Percentiles rank a stretch among this genome's conserved stretches.
Evolutionary conservation across 2,888 invertebrate genomes (phyloP).

Genomic region (Drosophila paramelanica): DNA sequence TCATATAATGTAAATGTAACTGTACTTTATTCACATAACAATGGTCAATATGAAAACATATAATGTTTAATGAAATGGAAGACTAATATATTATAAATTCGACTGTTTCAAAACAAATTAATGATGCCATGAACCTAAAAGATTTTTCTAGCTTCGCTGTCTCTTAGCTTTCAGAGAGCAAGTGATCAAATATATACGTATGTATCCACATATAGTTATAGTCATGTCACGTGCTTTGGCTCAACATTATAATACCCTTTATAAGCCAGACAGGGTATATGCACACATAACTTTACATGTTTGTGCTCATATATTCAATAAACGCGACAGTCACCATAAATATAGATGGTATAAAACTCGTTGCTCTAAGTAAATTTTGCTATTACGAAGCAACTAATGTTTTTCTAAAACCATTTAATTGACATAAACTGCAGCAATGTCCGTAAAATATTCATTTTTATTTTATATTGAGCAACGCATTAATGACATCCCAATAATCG

Average conservation of each 20-base stretch:
- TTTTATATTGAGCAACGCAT: slow-evolving; percentile 6
- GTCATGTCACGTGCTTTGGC: neutral
- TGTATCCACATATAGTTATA: too few relatives aligned
- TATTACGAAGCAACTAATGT: neutral
- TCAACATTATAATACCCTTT: neutral
- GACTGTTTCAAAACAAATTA: too few relatives aligned
- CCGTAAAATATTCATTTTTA: neutral
- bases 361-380: neutral
- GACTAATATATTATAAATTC: too few relatives aligned
- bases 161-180: too few relatives aligned
- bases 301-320: neutral
- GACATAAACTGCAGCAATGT: neutral
- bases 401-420: neutral
- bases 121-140: too few relatives aligned
- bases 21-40: too few relatives aligned
- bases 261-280: neutral
- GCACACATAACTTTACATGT: neutral
- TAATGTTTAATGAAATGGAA: too few relatives aligned
- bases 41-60: too few relatives aligned
- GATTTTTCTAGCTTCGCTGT: too few relatives aligned
- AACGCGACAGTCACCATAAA: neutral
- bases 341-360: neutral
- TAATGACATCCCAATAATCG: slow-evolving; percentile 2
- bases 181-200: too few relatives aligned
- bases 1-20: too few relatives aligned